phyloP scores from a whole-genome alignment of 2,797 vertebrate species.

The Lithobates sylvaticus region DNA sequence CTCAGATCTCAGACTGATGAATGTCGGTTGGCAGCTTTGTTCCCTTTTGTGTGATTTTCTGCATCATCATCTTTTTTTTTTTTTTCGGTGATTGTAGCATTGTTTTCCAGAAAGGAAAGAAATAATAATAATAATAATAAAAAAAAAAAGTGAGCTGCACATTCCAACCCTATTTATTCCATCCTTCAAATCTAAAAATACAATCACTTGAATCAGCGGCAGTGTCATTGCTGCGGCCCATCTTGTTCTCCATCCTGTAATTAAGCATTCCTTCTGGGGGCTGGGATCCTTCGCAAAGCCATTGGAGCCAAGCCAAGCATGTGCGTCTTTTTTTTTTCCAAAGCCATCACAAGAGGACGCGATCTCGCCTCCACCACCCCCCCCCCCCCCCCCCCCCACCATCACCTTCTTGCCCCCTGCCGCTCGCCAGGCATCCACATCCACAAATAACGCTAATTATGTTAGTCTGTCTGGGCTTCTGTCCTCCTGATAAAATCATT shows the following conservation, averaged over 20 bases:
- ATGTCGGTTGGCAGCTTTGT: not conserved
- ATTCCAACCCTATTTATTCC: slow-evolving; percentile 27
- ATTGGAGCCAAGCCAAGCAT: slow-evolving; percentile 72
- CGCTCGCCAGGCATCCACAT: slow-evolving; percentile 63
- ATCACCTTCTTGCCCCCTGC: slow-evolving; percentile 19
- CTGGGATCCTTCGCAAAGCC: slow-evolving; percentile 51
- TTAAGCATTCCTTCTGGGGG: slow-evolving; percentile 70
- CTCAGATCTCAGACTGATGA: not conserved
- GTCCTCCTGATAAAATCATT: slow-evolving; percentile 70
- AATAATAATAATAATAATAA: not conserved
- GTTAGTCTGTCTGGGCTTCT: slow-evolving; percentile 58
- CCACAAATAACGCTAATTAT: slow-evolving; percentile 70
- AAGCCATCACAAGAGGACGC: slow-evolving; percentile 63
- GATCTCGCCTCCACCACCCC: slow-evolving; percentile 28
- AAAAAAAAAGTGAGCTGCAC: not conserved
- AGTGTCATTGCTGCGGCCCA: slow-evolving; percentile 55
- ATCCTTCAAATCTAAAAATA: slow-evolving; percentile 50
- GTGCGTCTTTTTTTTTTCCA: slow-evolving; percentile 63
- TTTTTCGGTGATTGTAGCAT: not conserved
- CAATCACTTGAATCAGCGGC: slow-evolving; percentile 47
- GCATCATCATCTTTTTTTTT: not conserved
- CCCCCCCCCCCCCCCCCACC: not conserved
- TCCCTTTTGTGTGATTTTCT: not conserved
- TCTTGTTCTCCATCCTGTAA: slow-evolving; percentile 67
- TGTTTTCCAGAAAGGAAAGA: not conserved